Base-by-base conservation (phyloP, 2,888 invertebrate genomes). In the Drosophila borealis region DNA sequence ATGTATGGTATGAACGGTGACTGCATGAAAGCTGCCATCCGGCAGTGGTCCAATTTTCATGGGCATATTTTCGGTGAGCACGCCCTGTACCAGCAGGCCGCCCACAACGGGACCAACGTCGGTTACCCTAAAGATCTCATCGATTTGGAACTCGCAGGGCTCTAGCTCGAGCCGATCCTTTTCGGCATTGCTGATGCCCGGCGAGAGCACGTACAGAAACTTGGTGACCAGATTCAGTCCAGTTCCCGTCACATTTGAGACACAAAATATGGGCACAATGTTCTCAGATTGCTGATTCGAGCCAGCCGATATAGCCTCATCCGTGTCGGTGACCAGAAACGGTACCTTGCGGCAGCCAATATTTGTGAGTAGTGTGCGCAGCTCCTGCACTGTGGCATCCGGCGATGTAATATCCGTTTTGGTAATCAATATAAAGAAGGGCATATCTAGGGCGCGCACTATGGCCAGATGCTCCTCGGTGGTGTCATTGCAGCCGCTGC, bases 401-500 rank as follows among this genome's bases (percentile, higher is more conserved):
- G 94, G 93, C 3, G 94, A 93, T n/a, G 96, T 96, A 62, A 98
- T 94, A 92, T 99, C 99, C 62, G 96, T 96, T 93, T 99, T 99
- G 69, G 97, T 98, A 66, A 99, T 94, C 1, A 99, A 97, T 14
- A 98, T 96, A 91, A 99, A 98, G 92, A 99, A 96, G 0, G 99
- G 98, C 84, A 97, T 94, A 81, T 96, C 95, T 46, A 97, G 91
- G 0, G 97, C 97, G 0, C 96, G 93, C 2, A 96, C 95, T 44
- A 99, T 94, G 0, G 96, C 96, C 63, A 99, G 93, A 93, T 99
- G 99, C 91, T 99, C 99, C 80, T 97, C 96, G 0, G 98, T 97
- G 91, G 96, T 96, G 5, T 95, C 94, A 0, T 95, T 95, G 42
- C 96, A 95, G 10, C 97, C 98, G 0, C 96, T 96, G 21, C 96